Conservation (phyloP, 2,113 vertebrate genomes). For the Lucifuga dentata region DNA sequence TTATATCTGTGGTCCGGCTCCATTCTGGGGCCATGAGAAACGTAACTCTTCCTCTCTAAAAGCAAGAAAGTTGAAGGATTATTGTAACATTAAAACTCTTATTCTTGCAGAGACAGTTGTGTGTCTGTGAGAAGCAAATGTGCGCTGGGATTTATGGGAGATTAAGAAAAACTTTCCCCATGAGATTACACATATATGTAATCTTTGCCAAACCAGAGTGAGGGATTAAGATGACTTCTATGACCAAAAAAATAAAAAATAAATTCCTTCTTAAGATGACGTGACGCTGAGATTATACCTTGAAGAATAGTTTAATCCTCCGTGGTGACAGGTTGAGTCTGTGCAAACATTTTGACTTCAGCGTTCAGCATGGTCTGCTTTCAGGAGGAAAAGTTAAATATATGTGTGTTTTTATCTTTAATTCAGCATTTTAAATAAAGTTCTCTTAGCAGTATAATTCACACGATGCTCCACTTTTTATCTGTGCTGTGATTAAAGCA, state of each 20-base stretch:
- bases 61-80: slow-evolving; percentile 50
- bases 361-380: too few species aligned
- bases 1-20: slow-evolving; percentile 28
- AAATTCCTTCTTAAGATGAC: slow-evolving; percentile 50
- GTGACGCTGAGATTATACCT: slow-evolving; percentile 57
- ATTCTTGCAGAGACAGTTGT: slow-evolving; percentile 17
- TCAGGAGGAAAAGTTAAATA: too few species aligned
- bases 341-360: not conserved
- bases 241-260: slow-evolving; percentile 41
- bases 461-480: too few species aligned
- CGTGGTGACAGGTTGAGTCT: not conserved
- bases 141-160: slow-evolving; percentile 66
- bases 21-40: slow-evolving; percentile 49
- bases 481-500: too few species aligned
- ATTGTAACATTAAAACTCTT: slow-evolving; percentile 39
- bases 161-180: slow-evolving; percentile 72
- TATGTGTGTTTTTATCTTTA: too few species aligned
- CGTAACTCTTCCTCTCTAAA: slow-evolving; percentile 21
- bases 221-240: slow-evolving; percentile 60
- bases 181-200: slow-evolving; percentile 78
- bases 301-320: slow-evolving; percentile 56
- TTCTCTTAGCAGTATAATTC: too few species aligned
- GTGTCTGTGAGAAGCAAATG: slow-evolving; percentile 44
- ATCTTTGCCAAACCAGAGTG: slow-evolving; percentile 67
- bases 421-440: too few species aligned